Conservation (phyloP, 2,888 invertebrate species). For the Hirtodrosophila histrioides region DNA sequence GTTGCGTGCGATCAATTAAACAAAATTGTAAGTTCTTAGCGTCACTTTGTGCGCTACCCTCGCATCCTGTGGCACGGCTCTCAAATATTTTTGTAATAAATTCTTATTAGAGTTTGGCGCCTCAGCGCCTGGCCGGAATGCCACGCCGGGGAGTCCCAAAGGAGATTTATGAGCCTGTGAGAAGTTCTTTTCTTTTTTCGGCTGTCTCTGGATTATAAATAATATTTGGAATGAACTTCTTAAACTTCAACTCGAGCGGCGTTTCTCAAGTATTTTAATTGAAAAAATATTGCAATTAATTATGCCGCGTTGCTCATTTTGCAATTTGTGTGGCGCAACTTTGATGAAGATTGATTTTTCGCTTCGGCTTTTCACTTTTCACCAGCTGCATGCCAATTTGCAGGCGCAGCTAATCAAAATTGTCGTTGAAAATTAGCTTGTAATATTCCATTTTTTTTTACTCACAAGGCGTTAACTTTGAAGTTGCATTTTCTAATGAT, state of each 20-base stretch:
- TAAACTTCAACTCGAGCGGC: slow-evolving; percentile 8
- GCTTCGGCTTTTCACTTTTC: slow-evolving; percentile 18
- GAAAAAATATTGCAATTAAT: slow-evolving; percentile 59
- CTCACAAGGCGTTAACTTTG: slow-evolving; percentile 56
- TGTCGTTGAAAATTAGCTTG: slow-evolving; percentile 61
- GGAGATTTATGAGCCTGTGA: slow-evolving; percentile 57
- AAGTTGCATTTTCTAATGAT: slow-evolving; percentile 55
- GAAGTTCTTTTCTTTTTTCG: slow-evolving; percentile 14
- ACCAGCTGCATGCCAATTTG: slow-evolving; percentile 31
- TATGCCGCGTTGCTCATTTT: slow-evolving; percentile 21
- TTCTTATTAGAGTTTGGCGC: slow-evolving; percentile 65
- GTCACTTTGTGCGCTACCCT: slow-evolving; percentile 14
- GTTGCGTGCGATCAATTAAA: slow-evolving; percentile 66
- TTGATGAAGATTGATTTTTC: slow-evolving; percentile 73
- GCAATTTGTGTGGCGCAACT: slow-evolving; percentile 16
- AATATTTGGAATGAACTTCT: slow-evolving; percentile 15
- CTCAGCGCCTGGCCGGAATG: slow-evolving; percentile 28
- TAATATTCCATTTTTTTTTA: slow-evolving; percentile 22
- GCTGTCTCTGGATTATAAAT: slow-evolving; percentile 25
- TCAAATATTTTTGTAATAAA: slow-evolving; percentile 53
- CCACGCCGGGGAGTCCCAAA: background rate
- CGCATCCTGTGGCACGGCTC: slow-evolving; percentile 25
- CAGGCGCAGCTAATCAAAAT: slow-evolving; percentile 68
- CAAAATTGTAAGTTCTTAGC: slow-evolving; percentile 41
- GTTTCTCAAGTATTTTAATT: slow-evolving; percentile 54